These are phyloP conservation scores for Schrankia costaestrigalis DNA, from an alignment of 2,888 invertebrate species.

Conservation along the genomic window DNA sequence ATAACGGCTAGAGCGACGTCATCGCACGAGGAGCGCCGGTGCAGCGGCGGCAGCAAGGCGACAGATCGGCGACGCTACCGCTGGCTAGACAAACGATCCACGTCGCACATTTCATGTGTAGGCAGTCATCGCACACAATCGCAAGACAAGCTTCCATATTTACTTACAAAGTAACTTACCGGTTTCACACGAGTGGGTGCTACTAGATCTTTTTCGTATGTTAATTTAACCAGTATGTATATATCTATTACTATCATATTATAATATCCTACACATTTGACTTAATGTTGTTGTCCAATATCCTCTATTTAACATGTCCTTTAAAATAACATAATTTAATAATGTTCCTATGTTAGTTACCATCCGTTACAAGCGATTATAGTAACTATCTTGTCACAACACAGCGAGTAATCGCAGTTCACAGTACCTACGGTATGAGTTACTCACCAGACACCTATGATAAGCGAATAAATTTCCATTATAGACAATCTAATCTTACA, in stretches of 20 bases:
- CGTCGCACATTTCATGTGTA: constrained; percentile 46
- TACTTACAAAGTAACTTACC: constrained; percentile 70
- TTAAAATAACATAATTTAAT: neutral
- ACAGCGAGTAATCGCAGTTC: neutral
- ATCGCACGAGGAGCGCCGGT: constrained; percentile 8
- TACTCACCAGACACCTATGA: constrained; percentile 1
- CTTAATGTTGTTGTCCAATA: constrained; percentile 20
- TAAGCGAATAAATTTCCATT: constrained; percentile 22
- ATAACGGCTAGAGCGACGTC: constrained; percentile 27
- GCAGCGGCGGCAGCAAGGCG: constrained; percentile 6
- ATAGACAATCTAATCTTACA: constrained; percentile 24
- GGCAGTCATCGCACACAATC: constrained; percentile 70
- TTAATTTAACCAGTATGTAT: constrained; percentile 57
- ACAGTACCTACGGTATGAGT: neutral
- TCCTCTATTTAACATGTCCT: constrained; percentile 5
- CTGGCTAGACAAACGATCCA: constrained; percentile 7
- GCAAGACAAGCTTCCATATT: constrained; percentile 75
- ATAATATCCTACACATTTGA: constrained; percentile 32
- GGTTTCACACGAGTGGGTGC: constrained; percentile 73
- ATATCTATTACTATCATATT: constrained; percentile 50
- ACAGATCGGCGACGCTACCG: constrained; percentile 6
- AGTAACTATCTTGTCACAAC: no score
- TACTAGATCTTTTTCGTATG: constrained; percentile 63
- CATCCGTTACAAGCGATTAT: neutral
- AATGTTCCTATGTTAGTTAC: no score